Evolutionary conservation across 2,888 invertebrate genomes (phyloP), one percentile per base, ranked within the genome.

Genomic region (Hesperia comma): DNA sequence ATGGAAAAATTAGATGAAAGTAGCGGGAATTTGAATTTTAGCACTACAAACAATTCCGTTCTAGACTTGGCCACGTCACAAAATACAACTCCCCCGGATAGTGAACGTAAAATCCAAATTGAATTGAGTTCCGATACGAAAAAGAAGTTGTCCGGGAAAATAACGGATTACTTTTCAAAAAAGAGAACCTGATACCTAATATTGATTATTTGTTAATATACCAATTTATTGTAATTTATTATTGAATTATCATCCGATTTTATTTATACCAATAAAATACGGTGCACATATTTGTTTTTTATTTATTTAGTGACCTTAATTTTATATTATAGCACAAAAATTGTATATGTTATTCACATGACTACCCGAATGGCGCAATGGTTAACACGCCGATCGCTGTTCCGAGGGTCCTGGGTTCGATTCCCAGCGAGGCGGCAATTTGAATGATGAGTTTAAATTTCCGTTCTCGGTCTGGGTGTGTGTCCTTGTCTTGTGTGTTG

Each of bases 91-190:
- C 4, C 21, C 66, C 63, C 63, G 37, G 7, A 76, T 74, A 32
- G 72, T 69, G 72, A 77, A 75, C 60, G 70, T 43, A 76, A 72
- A 51, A 71, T 79, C 12, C 74, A 69, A 26, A 68, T 75, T 6
- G 83, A 84, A 6, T 66, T 84, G 0, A 69, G 81, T 0, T 69
- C 81, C 4, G 86, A 87, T 41, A 70, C 79, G 0, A 90, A 90
- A 72, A 90, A 83, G 74, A 87, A 78, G 72, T 77, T 86, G 7
- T 77, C 80, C 8, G 86, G 75, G 62, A 90, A 89, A 82, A 92
- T 92, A 26, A 91, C 92, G 0, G 90, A 92, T 74, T 92, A 90
- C 72, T 92, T 91, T 69, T 77, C 80, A 69, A 90, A 86, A 74
- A 88, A 86, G 71, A 69, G 81, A 1, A 74, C 74, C 73, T 85